Percentiles rank a stretch among this genome's conserved stretches.
phyloP scores from a whole-genome alignment of 2,113 vertebrate species.

The Dermatemys mawii region DNA sequence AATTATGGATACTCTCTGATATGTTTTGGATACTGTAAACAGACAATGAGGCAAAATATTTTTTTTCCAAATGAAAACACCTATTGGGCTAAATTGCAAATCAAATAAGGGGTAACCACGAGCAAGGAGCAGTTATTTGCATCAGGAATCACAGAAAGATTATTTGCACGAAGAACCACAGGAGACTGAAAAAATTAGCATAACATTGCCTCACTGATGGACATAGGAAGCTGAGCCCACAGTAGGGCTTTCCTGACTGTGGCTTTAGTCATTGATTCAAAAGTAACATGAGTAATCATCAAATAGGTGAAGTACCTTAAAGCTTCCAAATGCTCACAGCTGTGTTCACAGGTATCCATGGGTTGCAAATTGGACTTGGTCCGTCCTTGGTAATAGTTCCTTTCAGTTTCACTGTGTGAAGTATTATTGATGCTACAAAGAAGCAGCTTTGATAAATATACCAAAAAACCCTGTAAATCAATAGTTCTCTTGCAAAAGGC shows the following conservation, averaged over 20 bases:
- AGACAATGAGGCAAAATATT: not conserved
- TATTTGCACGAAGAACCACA: not conserved
- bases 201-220: not conserved
- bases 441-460: slow-evolving; percentile 24
- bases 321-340: not conserved
- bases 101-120: not conserved
- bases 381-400: slow-evolving; percentile 6
- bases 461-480: not conserved
- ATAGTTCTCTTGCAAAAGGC: slow-evolving; percentile 15
- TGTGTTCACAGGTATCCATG: slow-evolving; percentile 21
- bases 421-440: not conserved
- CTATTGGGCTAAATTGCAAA: not conserved
- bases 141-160: not conserved
- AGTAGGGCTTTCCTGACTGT: not conserved
- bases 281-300: slow-evolving; percentile 2
- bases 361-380: slow-evolving; percentile 33
- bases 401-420: slow-evolving; percentile 45
- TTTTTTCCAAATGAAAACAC: not conserved
- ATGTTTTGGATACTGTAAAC: not conserved
- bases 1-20: not conserved
- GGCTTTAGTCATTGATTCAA: not conserved
- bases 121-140: not conserved
- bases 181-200: not conserved
- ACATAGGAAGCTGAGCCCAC: not conserved
- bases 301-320: not conserved